These are phyloP conservation scores for Lineus longissimus DNA, from an alignment of 1,140 invertebrate species.

Conservation along the genomic window DNA sequence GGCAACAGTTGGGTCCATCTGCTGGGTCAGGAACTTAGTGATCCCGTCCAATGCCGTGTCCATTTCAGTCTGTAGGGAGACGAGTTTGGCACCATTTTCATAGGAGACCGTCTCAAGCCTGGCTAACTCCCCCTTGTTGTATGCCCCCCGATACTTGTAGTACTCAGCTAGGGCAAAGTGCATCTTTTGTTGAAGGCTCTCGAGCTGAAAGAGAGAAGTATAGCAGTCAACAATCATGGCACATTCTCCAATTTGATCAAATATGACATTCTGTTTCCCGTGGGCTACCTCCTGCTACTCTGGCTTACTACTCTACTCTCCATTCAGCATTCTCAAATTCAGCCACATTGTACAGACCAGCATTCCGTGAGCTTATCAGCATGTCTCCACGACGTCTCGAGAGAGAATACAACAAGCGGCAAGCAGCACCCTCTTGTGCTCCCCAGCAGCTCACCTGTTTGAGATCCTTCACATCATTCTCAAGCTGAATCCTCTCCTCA, in stretches of 20 bases:
- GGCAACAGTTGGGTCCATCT: conserved; percentile 31
- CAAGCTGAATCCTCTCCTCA: conserved; percentile 41
- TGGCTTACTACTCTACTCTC: background rate
- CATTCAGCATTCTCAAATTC: background rate
- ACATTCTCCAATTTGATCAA: background rate
- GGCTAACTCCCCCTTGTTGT: conserved; percentile 34
- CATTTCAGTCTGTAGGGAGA: conserved; percentile 36
- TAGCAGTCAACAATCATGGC: background rate
- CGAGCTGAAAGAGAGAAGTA: conserved; percentile 27
- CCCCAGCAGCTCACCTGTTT: conserved; percentile 34
- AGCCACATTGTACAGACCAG: background rate
- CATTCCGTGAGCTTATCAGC: too few relatives aligned
- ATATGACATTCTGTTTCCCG: too few relatives aligned
- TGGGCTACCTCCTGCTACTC: too few relatives aligned
- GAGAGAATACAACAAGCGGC: too few relatives aligned
- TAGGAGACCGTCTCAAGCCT: conserved; percentile 32
- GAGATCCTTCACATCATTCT: conserved; percentile 40
- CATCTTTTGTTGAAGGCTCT: conserved; percentile 37
- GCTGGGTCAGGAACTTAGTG: conserved; percentile 30
- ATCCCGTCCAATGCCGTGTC: conserved; percentile 34
- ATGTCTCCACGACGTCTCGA: too few relatives aligned
- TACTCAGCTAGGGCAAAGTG: conserved; percentile 38
- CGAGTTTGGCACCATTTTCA: conserved; percentile 29
- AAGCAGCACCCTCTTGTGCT: background rate
- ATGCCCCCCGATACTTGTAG: conserved; percentile 38